These are phyloP conservation scores for Calcarius lapponicus DNA, from an alignment of 2,797 vertebrate species.

Conservation along the genomic window DNA sequence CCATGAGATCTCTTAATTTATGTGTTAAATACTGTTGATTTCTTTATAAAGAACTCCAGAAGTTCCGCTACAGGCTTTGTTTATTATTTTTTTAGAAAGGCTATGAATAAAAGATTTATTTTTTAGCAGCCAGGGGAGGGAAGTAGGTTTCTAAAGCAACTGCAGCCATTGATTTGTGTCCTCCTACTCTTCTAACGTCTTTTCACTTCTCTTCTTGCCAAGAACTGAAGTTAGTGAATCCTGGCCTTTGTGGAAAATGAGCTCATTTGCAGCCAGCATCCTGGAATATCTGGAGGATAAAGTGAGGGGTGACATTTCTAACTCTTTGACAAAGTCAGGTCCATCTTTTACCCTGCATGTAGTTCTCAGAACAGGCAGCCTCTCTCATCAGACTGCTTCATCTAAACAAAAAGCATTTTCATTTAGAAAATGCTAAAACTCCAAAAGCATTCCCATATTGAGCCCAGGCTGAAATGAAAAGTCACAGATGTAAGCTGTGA, in stretches of 20 bases:
- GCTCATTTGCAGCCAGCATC: not conserved
- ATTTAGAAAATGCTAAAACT: not conserved
- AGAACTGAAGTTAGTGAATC: not conserved
- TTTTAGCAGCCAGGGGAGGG: not conserved
- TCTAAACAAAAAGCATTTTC: not conserved
- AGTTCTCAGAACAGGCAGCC: not conserved
- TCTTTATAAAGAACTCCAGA: not conserved
- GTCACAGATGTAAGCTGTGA: constrained; percentile 31
- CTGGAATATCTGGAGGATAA: not conserved
- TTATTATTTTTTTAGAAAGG: not conserved
- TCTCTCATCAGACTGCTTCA: not conserved
- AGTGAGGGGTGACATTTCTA: not conserved
- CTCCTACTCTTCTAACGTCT: not conserved
- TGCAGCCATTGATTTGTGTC: not conserved
- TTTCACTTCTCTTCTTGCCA: not conserved
- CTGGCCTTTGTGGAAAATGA: not conserved
- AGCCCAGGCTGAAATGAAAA: not conserved
- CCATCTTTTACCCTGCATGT: not conserved
- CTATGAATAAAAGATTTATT: not conserved
- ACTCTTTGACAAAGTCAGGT: not conserved
- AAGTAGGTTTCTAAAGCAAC: constrained; percentile 29
- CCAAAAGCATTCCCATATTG: not conserved
- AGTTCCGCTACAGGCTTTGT: not conserved
- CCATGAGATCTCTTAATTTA: not conserved
- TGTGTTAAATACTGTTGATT: not conserved